Evolutionary conservation across 1,140 invertebrate genomes (phyloP), one percentile per base, ranked within the genome.

Genomic region (Hyles vespertilio): DNA sequence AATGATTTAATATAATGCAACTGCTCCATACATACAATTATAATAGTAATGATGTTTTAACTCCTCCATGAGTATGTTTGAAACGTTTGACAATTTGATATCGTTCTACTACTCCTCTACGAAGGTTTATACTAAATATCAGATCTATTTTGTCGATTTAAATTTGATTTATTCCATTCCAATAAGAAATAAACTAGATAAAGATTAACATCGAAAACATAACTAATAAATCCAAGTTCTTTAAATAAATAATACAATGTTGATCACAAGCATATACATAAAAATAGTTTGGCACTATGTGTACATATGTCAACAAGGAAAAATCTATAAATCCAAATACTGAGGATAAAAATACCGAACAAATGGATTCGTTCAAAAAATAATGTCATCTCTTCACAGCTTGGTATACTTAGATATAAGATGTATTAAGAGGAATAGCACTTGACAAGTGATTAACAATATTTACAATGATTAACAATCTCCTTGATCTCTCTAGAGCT

Each of bases 381-480:
- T 77, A 77, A 77, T 57, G 51, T 59, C 62, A 69, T 72, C 66
- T 74, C 60, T 80, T 72, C 65, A 69, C 74, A 77, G 70, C 67
- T 61, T 69, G 61, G 63, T 77, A 74, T 56, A 74, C 65, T 65
- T 79, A 78, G 36, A 60, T 61, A 48, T 68, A 58, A 58, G 54
- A 63, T 61, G 59, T 58, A 64, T 61, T 70, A 76, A 71, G 69
- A 71, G 67, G 70, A 74, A 77, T 72, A 81, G 75, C 77, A 71
- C 63, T 82, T 79, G 70, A 78, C 69, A 77, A 72, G 56, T 69
- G 66, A 70, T 72, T 79, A 84, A 84, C 79, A 78, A 84, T 87
- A 87, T 87, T 84, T 87, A 87, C 81, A 84, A 77, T 74, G 78
- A 77, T 77, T 72, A 79, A 85, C 75, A 80, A 80, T 63, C 56